phyloP scores from a whole-genome alignment of 1,140 invertebrate species.

The Cheumatopsyche charites region DNA sequence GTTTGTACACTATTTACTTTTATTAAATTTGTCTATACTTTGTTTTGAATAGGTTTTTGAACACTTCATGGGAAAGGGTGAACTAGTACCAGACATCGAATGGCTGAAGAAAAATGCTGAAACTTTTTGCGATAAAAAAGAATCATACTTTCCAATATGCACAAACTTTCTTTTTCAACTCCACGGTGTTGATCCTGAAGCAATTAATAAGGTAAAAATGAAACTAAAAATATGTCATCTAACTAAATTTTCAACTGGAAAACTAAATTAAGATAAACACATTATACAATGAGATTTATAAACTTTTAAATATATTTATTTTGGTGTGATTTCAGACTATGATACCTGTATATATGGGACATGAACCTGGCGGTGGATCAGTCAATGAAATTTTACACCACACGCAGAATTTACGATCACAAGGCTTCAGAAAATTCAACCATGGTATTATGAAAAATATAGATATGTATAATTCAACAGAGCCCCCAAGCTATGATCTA shows the following conservation, averaged over 20 bases:
- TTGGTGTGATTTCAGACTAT: conserved; percentile 56
- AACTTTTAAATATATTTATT: background rate
- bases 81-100: conserved; percentile 63
- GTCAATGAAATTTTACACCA: conserved; percentile 77
- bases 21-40: background rate
- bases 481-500: conserved; percentile 69
- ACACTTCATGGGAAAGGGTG: conserved; percentile 58
- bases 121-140: conserved; percentile 60
- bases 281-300: background rate
- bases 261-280: background rate
- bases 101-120: conserved; percentile 60
- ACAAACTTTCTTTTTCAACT: conserved; percentile 66
- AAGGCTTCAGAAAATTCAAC: conserved; percentile 59
- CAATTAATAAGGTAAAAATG: conserved; percentile 61
- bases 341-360: conserved; percentile 73
- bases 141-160: conserved; percentile 61
- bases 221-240: too few relatives aligned
- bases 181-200: conserved; percentile 61
- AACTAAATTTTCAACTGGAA: too few relatives aligned
- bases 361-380: conserved; percentile 81
- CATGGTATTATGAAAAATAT: conserved; percentile 56
- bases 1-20: too few relatives aligned
- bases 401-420: conserved; percentile 63
- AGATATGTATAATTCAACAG: conserved; percentile 55
- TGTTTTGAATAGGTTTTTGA: background rate